Evolutionary conservation across 2,888 invertebrate species (phyloP).

Genomic region (Melinaea menophilus): DNA sequence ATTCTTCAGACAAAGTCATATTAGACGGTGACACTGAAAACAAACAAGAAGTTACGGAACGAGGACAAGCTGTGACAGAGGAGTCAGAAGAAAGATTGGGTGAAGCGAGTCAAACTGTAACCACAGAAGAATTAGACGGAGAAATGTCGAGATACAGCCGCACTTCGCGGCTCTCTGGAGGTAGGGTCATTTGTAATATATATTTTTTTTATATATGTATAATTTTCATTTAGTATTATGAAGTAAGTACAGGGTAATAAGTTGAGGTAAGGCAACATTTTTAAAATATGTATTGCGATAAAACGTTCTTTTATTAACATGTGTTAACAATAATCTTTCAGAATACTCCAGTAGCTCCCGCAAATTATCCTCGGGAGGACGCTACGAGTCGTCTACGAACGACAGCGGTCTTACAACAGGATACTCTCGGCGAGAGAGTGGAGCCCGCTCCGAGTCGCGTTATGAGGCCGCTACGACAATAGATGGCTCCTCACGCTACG

Average conservation of each 20-base stretch:
- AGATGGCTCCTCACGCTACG: conserved; percentile 61
- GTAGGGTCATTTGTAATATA: conserved; percentile 47
- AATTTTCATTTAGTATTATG: background rate
- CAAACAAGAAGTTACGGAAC: conserved; percentile 19
- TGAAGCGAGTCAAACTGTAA: conserved; percentile 64
- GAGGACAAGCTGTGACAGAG: conserved; percentile 31
- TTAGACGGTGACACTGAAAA: conserved; percentile 15
- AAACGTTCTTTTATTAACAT: background rate
- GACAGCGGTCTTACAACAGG: conserved; percentile 53
- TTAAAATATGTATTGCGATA: no score
- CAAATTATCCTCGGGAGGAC: conserved; percentile 57
- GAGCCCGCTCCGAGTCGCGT: conserved; percentile 54
- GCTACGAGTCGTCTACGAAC: conserved; percentile 61
- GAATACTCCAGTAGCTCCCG: conserved; percentile 69
- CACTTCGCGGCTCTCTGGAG: conserved; percentile 80
- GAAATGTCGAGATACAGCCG: conserved; percentile 80
- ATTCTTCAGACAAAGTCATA: background rate
- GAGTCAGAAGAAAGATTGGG: conserved; percentile 24
- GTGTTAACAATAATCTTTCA: conserved; percentile 31
- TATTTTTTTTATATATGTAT: conserved; percentile 12
- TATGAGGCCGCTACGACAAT: conserved; percentile 52
- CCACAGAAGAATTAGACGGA: conserved; percentile 59
- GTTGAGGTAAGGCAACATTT: no score
- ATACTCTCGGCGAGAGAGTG: conserved; percentile 64
- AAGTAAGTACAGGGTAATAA: no score